phyloP scores from a whole-genome alignment of 2,113 vertebrate genomes.

The Myotis yumanensis region DNA sequence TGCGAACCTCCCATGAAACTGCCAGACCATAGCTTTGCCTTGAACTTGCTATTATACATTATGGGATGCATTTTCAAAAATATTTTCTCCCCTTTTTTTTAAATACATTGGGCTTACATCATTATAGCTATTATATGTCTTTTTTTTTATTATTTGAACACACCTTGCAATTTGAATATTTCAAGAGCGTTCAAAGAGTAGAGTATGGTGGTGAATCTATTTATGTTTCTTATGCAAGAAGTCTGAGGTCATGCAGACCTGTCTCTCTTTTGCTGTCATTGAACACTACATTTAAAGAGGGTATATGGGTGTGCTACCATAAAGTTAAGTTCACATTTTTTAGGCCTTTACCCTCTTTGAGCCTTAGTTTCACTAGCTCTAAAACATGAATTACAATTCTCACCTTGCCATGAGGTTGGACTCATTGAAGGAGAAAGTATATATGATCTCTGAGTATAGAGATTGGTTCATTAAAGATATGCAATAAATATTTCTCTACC shows the following conservation, averaged over 20 bases:
- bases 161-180: constrained; percentile 62
- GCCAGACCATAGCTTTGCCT: constrained; percentile 54
- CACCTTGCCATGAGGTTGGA: not conserved
- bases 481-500: not conserved
- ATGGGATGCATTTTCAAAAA: not conserved
- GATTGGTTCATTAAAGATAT: not conserved
- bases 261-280: not conserved
- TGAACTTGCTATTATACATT: constrained; percentile 55
- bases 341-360: not conserved
- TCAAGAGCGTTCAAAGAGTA: constrained; percentile 58
- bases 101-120: constrained; percentile 41
- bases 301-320: rapidly evolving
- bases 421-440: not conserved
- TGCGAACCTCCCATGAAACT: constrained; percentile 67
- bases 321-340: too few relatives aligned
- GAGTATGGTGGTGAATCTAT: not conserved
- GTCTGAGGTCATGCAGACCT: not conserved
- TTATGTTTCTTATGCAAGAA: not conserved
- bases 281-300: not conserved
- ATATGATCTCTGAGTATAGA: not conserved
- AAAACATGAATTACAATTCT: not conserved
- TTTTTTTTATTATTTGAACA: constrained; percentile 56
- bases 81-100: not conserved
- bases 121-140: not conserved
- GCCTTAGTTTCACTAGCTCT: not conserved